Evolutionary conservation across 1,140 invertebrate species (phyloP), one percentile per base, ranked within the genome.

Genomic region (Drosophila serrata): DNA sequence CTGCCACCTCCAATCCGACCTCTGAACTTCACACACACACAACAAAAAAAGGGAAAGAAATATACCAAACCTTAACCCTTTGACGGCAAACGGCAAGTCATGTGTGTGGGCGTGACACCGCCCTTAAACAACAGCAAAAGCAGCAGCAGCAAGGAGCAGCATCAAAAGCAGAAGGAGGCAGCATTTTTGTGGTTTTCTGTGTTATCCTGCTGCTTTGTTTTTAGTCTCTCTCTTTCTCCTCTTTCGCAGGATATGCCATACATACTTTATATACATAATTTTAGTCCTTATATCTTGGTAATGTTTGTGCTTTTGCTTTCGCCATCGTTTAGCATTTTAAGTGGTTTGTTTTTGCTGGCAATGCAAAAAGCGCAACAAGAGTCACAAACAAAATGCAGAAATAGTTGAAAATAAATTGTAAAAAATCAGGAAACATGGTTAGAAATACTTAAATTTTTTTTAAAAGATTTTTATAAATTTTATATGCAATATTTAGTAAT

Each of bases 171-270:
- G 67, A 53, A 53, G 62, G 76, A 70, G 76, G 68, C 68, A 77
- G 79, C 84, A 88, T 88, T 88, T 87, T 87, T 87, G 84, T 77
- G 84, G 84, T 87, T 82, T 85, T 77, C 43, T 76, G 67, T 35
- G 45, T 55, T 48, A 27, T 64, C 43, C 48, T 37, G 31, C 51
- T 53, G 49, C 65, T 65, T 69, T 67, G 65, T 61, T 69, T 69
- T 27, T n/a, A 8, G 24, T 9, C 19, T 13, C 15, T 40, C 45
- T 12, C 9, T 15, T 40, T 45, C 12, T 17, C 4, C 6, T 31
- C 17, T 29, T n/a, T 35, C 13, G 19, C 42, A 65, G 39, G n/a
- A 46, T 24, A 56, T 29, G 27, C 6, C 4, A 35, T 29, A 67
- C 42, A 46, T 33, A 51, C 45, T 22, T 22, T 37, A 40, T 27